Evolutionary conservation across 2,888 invertebrate genomes (phyloP).

Genomic region (Pinctada fucata): DNA sequence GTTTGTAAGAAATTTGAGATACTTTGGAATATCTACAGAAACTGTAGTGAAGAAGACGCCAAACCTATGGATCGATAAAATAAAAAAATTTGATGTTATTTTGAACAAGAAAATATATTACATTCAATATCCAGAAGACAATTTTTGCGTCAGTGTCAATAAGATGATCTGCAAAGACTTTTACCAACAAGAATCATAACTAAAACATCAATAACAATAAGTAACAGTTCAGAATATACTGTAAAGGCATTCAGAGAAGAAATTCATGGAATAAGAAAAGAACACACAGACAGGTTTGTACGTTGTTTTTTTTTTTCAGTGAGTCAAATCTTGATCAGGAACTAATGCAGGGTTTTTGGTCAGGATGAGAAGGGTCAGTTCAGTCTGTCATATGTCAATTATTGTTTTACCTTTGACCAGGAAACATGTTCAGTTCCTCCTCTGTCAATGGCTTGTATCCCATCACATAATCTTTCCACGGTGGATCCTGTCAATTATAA

Average conservation of each 20-base stretch:
- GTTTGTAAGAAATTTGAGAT: conserved; percentile 9
- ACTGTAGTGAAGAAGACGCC: conserved; percentile 21
- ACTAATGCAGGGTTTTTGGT: too few relatives aligned
- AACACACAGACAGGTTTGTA: neutral
- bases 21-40: conserved; percentile 7
- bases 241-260: neutral
- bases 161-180: too few relatives aligned
- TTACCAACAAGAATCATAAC: too few relatives aligned
- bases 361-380: neutral
- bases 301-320: neutral
- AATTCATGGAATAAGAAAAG: neutral
- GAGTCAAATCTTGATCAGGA: neutral
- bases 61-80: neutral
- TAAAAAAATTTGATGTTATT: too few relatives aligned
- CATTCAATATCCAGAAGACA: too few relatives aligned
- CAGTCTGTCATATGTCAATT: neutral
- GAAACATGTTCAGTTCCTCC: conserved; percentile 8
- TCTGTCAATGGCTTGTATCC: conserved; percentile 11
- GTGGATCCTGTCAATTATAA: conserved; percentile 1
- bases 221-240: too few relatives aligned
- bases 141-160: too few relatives aligned
- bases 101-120: too few relatives aligned
- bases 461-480: conserved; percentile 10
- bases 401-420: neutral
- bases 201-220: too few relatives aligned